Conservation (phyloP, 2,888 invertebrate species). For the Hemistola chrysoprasaria region DNA sequence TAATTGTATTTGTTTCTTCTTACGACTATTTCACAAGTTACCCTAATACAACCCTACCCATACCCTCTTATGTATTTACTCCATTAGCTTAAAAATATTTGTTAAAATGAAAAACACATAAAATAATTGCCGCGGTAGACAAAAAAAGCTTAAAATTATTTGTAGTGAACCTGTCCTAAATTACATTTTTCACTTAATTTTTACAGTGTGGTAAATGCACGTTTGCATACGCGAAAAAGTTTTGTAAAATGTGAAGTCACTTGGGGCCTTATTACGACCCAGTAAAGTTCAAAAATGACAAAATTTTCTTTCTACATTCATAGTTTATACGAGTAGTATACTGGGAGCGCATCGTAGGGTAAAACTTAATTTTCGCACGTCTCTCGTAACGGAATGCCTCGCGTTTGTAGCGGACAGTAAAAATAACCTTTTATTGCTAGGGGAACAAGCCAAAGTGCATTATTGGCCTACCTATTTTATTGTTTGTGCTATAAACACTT, state of each 20-base stretch:
- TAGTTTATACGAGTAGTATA: constrained; percentile 14
- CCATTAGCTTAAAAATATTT: neutral
- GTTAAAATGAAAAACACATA: neutral
- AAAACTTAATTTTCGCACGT: constrained; percentile 52
- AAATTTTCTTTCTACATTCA: constrained; percentile 5
- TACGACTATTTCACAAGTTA: too few relatives aligned
- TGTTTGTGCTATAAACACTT: constrained; percentile 26
- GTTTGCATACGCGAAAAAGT: constrained; percentile 15
- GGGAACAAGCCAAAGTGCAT: constrained; percentile 39
- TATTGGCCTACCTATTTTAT: constrained; percentile 33
- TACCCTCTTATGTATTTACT: too few relatives aligned
- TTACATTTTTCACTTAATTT: constrained; percentile 46
- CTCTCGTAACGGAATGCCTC: constrained; percentile 45
- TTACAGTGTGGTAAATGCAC: constrained; percentile 33
- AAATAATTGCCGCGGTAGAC: constrained; percentile 18
- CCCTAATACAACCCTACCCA: too few relatives aligned
- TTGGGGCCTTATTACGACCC: constrained; percentile 20
- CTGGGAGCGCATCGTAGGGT: constrained; percentile 32
- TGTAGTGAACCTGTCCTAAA: constrained; percentile 34
- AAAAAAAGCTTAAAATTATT: constrained; percentile 21
- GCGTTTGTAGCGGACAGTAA: constrained; percentile 51
- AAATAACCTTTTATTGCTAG: constrained; percentile 46
- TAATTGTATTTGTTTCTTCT: too few relatives aligned
- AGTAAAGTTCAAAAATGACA: constrained; percentile 21
- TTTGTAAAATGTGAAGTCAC: constrained; percentile 8